Evolutionary conservation across 1,140 invertebrate genomes (phyloP).

Genomic region (Metopolophium dirhodum): DNA sequence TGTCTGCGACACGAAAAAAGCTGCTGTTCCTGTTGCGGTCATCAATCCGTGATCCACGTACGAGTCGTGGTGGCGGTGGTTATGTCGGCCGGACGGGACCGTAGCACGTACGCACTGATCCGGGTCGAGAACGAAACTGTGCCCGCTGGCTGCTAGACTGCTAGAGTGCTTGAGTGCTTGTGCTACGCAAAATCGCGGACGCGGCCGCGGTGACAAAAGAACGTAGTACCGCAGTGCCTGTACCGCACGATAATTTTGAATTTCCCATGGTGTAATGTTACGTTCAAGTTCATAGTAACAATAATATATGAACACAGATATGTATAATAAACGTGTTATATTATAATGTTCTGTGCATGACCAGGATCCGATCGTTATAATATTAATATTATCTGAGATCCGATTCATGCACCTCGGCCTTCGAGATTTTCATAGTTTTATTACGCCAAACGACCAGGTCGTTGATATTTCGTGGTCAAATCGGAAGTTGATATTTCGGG

Average conservation of each 20-base stretch:
- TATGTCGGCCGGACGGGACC: neutral
- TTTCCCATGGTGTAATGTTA: neutral
- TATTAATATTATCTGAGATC: too few species aligned
- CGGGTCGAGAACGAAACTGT: neutral
- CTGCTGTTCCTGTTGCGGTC: neutral
- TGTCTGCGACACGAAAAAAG: neutral
- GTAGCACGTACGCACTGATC: neutral
- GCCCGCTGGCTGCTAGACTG: neutral
- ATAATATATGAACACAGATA: too few species aligned
- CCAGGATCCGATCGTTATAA: too few species aligned
- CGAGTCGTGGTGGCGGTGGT: neutral
- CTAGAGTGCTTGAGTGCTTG: neutral
- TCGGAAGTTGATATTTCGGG: neutral
- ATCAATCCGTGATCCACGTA: neutral
- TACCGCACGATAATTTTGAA: neutral
- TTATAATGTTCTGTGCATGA: too few species aligned
- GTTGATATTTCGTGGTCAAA: neutral
- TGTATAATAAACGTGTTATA: too few species aligned
- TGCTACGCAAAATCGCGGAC: neutral
- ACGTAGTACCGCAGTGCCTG: neutral
- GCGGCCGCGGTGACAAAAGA: slow-evolving; percentile 18
- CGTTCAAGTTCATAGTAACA: too few species aligned
- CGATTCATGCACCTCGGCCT: too few species aligned
- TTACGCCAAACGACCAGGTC: too few species aligned
- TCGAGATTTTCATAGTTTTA: too few species aligned